Percentiles rank a stretch among this genome's conserved stretches.
These are phyloP conservation scores for Melinaea marsaeus DNA, from an alignment of 2,888 invertebrate species.

Conservation along the genomic window DNA sequence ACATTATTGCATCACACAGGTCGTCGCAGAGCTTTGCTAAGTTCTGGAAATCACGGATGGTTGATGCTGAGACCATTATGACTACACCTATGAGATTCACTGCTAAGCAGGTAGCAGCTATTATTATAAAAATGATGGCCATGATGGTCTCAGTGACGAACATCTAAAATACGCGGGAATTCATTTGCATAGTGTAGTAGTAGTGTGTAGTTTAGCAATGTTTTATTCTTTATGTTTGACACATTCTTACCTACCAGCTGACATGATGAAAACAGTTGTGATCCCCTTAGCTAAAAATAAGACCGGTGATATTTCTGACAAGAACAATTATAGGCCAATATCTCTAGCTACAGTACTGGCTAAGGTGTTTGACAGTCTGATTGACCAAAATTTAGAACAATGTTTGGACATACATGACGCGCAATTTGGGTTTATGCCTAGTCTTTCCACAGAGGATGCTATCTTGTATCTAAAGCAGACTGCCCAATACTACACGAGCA, in stretches of 20 bases:
- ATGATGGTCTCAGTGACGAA: conserved; percentile 16
- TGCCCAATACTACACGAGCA: not conserved
- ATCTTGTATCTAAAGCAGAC: not conserved
- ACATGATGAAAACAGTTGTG: too few relatives aligned
- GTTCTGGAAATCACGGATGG: too few relatives aligned
- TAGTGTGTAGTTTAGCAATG: not conserved
- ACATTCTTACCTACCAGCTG: too few relatives aligned
- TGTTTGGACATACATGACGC: not conserved
- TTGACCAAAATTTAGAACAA: not conserved
- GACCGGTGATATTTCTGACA: not conserved
- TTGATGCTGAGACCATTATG: too few relatives aligned
- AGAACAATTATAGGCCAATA: not conserved
- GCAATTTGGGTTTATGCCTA: not conserved
- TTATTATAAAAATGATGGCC: conserved; percentile 16
- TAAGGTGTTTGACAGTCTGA: not conserved
- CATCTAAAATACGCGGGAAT: conserved; percentile 15
- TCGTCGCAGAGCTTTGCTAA: too few relatives aligned
- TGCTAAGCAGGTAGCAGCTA: not conserved
- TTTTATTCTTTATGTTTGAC: too few relatives aligned
- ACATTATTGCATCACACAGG: too few relatives aligned
- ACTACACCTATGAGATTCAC: not conserved
- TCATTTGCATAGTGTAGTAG: conserved; percentile 12
- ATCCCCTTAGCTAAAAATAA: too few relatives aligned
- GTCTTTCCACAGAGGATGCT: not conserved
- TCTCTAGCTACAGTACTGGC: not conserved